phyloP scores from a whole-genome alignment of 2,797 vertebrate species.

The Prunella strophiata region DNA sequence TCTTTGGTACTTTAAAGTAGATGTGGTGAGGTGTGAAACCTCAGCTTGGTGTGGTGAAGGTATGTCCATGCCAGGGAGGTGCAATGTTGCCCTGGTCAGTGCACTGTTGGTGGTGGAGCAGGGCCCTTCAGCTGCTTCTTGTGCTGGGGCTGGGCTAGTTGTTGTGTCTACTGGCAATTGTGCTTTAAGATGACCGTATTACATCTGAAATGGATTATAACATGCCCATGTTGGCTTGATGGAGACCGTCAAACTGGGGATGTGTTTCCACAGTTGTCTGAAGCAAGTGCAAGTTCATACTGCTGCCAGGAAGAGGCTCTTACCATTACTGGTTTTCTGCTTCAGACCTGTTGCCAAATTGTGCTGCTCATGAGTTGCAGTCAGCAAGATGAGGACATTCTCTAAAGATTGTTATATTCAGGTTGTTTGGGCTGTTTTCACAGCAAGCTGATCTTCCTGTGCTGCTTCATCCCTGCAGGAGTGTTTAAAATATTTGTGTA shows the following conservation, averaged over 20 bases:
- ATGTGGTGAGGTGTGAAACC: background rate
- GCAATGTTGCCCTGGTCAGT: background rate
- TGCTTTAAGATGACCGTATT: background rate
- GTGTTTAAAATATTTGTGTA: background rate
- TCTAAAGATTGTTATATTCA: background rate
- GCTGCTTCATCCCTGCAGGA: background rate
- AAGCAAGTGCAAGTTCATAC: background rate
- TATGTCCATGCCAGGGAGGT: background rate
- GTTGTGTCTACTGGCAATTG: background rate
- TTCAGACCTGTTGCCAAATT: background rate
- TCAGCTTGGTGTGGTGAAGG: rapidly evolving
- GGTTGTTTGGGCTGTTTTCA: background rate
- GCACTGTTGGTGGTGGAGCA: rapidly evolving
- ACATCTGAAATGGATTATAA: background rate
- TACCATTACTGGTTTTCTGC: background rate
- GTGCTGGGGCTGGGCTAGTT: background rate
- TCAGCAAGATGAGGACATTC: background rate
- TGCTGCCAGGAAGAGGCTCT: background rate
- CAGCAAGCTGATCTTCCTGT: background rate
- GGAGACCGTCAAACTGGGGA: background rate
- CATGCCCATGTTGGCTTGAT: background rate
- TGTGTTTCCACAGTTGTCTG: background rate
- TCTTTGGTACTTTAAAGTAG: background rate
- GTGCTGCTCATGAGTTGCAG: background rate
- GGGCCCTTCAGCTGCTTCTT: background rate